phyloP scores from a whole-genome alignment of 30 jellyfish, hydroid and myxozoan species.

The Cassiopea xamachana region DNA sequence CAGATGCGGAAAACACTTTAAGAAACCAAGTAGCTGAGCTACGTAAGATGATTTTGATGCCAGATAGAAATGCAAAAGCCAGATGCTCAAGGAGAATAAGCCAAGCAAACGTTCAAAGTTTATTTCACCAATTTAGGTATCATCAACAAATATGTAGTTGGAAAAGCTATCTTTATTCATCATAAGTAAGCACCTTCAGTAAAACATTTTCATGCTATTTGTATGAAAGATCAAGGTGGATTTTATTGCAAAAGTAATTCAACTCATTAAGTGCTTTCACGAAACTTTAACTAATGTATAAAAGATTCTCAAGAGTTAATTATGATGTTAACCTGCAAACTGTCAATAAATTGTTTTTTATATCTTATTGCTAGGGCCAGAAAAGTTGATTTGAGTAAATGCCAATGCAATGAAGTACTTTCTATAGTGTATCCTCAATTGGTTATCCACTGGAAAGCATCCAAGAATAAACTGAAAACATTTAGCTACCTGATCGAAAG shows the following conservation, averaged over 20 bases:
- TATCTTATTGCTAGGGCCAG: not conserved
- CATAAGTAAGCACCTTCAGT: too few species aligned
- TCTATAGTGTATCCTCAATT: slow-evolving; percentile 82
- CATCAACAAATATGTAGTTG: too few species aligned
- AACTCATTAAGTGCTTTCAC: too few species aligned
- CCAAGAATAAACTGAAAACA: slow-evolving; percentile 76
- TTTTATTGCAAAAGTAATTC: too few species aligned
- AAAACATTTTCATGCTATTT: too few species aligned
- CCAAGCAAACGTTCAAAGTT: not conserved
- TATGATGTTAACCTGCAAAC: too few species aligned
- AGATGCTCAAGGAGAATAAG: slow-evolving; percentile 1
- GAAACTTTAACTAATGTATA: too few species aligned
- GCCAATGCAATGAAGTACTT: slow-evolving; percentile 81
- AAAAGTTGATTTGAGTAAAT: slow-evolving; percentile 67
- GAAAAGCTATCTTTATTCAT: too few species aligned
- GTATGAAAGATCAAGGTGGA: too few species aligned
- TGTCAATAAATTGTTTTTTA: not conserved
- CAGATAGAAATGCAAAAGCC: not conserved
- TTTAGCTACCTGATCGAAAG: slow-evolving; percentile 84
- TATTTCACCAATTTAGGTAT: slow-evolving; percentile 13
- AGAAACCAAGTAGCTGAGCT: slow-evolving; percentile 47
- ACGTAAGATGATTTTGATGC: slow-evolving; percentile 7
- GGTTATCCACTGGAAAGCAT: slow-evolving; percentile 81
- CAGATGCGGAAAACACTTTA: slow-evolving; percentile 23
- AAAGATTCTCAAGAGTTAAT: too few species aligned